Evolutionary conservation across 2,888 invertebrate species (phyloP).

Genomic region (Julus scandinavius): DNA sequence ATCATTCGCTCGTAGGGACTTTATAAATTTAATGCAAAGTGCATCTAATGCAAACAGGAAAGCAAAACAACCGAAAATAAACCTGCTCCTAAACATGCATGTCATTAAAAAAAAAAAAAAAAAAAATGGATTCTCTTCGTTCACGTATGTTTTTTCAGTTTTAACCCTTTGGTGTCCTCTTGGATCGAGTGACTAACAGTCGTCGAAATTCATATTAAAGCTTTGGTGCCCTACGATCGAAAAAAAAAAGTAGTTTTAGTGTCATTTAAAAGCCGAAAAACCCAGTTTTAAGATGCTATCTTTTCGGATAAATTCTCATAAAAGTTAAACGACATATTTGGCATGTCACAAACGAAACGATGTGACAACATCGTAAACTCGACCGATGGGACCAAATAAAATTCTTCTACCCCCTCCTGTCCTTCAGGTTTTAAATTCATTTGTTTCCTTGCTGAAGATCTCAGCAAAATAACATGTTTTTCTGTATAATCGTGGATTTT

Average conservation of each 20-base stretch:
- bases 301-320: constrained; percentile 26
- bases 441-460: neutral
- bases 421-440: neutral
- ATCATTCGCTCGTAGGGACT: no score
- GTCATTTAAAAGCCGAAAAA: constrained; percentile 8
- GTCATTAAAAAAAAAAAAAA: neutral
- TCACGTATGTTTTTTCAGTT: neutral
- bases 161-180: neutral
- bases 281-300: constrained; percentile 26
- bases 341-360: constrained; percentile 7
- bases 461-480: neutral
- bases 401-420: neutral
- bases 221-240: neutral
- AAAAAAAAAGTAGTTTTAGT: constrained; percentile 22
- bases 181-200: neutral
- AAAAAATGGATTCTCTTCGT: neutral
- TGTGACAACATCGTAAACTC: neutral
- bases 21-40: no score
- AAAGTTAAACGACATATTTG: constrained; percentile 19
- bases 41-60: no score
- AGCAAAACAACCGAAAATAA: no score
- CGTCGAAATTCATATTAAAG: neutral
- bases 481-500: no score
- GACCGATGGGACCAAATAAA: neutral
- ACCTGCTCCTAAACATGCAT: no score